A percentile compares a stretch with the other conserved stretches of the same genome.
Evolutionary conservation across 2,113 vertebrate species (phyloP).

Genomic region (Chaetura pelagica): DNA sequence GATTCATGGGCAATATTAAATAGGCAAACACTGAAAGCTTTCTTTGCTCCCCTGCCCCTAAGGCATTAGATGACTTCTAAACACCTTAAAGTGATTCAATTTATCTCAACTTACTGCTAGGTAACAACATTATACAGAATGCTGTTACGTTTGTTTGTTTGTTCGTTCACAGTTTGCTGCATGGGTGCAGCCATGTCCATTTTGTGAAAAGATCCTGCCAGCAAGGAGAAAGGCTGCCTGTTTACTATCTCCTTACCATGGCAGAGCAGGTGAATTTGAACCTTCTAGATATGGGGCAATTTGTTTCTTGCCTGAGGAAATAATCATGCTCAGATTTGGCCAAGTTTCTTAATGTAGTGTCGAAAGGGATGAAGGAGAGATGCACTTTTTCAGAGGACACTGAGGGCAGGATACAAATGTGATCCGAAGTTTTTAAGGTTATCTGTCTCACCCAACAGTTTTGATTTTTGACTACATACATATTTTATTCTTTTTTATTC

Average conservation of each 20-base stretch:
- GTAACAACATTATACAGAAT: not conserved
- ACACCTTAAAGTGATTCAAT: not conserved
- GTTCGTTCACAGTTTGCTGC: not conserved
- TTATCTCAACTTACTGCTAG: not conserved
- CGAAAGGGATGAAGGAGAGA: not conserved
- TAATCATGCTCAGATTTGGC: not conserved
- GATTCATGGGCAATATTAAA: not conserved
- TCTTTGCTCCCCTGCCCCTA: not conserved
- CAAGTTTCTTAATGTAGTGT: not conserved
- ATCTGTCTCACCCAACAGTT: not conserved
- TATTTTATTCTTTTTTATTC: slow-evolving; percentile 7
- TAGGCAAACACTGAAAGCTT: not conserved
- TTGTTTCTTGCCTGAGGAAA: not conserved
- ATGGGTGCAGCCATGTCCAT: not conserved
- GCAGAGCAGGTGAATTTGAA: not conserved
- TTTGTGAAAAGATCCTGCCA: not conserved
- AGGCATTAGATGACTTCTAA: not conserved
- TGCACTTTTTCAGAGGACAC: not conserved
- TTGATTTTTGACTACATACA: not conserved
- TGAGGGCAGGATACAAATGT: not conserved
- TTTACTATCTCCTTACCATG: not conserved
- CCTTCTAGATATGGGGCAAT: not conserved
- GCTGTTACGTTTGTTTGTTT: not conserved
- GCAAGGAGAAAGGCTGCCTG: not conserved
- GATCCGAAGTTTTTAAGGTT: slow-evolving; percentile 10